Evolutionary conservation across 2,888 invertebrate genomes (phyloP).

Genomic region (Eupithecia centaureata): DNA sequence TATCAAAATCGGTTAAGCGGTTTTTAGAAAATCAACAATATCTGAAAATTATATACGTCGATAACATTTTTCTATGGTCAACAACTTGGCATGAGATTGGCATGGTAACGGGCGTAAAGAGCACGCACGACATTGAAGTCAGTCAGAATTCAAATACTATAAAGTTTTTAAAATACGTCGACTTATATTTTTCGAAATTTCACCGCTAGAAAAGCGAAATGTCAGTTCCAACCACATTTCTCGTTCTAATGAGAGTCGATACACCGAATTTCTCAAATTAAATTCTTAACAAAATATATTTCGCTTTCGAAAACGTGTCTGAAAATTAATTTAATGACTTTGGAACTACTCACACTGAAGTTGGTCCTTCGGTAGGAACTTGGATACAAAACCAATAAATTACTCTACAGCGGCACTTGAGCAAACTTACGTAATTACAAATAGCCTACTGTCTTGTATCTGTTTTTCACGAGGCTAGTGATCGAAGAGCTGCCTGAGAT

Average conservation of each 20-base stretch:
- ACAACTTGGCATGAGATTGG: no score
- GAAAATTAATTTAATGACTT: slow-evolving; percentile 36
- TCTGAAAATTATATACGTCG: no score
- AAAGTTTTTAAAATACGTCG: no score
- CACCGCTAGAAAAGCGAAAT: not conserved
- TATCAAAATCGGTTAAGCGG: no score
- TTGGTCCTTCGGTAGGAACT: slow-evolving; percentile 22
- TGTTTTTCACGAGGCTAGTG: not conserved
- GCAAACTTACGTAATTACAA: slow-evolving; percentile 12
- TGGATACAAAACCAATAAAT: slow-evolving; percentile 30
- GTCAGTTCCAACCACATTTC: not conserved
- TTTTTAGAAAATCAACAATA: no score
- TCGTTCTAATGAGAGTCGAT: not conserved
- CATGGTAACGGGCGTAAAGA: no score
- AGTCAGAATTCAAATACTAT: no score
- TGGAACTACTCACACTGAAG: slow-evolving; percentile 26
- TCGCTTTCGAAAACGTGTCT: slow-evolving; percentile 26
- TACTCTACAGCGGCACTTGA: slow-evolving; percentile 18
- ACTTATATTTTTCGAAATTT: not conserved
- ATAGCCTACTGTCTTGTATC: not conserved
- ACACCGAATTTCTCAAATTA: slow-evolving; percentile 4
- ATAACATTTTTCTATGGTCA: no score
- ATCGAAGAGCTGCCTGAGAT: not conserved
- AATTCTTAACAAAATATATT: slow-evolving; percentile 32
- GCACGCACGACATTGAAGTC: no score